phyloP scores from a whole-genome alignment of 2,797 vertebrate genomes.

The Sparus aurata region DNA sequence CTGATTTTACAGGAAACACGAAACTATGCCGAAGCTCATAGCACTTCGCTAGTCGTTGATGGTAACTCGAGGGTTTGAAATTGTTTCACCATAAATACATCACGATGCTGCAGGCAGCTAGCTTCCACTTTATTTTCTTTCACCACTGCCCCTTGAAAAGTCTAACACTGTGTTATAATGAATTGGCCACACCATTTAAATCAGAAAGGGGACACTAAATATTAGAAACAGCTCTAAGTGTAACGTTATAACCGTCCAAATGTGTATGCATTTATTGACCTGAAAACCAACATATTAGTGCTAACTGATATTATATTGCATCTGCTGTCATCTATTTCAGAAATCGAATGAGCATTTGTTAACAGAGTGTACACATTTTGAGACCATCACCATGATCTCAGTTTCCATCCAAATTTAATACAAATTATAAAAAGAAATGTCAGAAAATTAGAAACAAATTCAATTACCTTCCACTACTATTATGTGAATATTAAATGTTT shows the following conservation, averaged over 20 bases:
- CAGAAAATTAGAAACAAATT: not conserved
- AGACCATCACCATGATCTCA: not conserved
- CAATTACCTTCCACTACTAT: too few species aligned
- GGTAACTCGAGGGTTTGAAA: too few species aligned
- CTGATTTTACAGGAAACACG: too few species aligned
- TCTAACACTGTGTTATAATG: too few species aligned
- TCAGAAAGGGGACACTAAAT: not conserved
- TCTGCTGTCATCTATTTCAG: not conserved
- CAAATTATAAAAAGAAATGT: not conserved
- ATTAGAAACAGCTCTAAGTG: not conserved
- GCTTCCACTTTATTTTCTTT: too few species aligned
- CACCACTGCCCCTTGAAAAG: too few species aligned
- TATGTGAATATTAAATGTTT: too few species aligned
- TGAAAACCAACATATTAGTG: not conserved
- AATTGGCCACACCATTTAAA: not conserved
- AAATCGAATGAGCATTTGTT: not conserved
- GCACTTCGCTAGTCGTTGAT: too few species aligned
- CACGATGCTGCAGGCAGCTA: too few species aligned
- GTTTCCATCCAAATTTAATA: not conserved
- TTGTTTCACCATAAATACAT: too few species aligned
- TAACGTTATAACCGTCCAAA: not conserved
- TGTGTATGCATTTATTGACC: not conserved
- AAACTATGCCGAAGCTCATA: too few species aligned
- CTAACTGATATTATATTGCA: not conserved
- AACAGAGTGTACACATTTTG: not conserved